Percentiles rank a stretch among this genome's conserved stretches.
Evolutionary conservation across 1,140 invertebrate genomes (phyloP).

Genomic region (Polypedilum vanderplanki): DNA sequence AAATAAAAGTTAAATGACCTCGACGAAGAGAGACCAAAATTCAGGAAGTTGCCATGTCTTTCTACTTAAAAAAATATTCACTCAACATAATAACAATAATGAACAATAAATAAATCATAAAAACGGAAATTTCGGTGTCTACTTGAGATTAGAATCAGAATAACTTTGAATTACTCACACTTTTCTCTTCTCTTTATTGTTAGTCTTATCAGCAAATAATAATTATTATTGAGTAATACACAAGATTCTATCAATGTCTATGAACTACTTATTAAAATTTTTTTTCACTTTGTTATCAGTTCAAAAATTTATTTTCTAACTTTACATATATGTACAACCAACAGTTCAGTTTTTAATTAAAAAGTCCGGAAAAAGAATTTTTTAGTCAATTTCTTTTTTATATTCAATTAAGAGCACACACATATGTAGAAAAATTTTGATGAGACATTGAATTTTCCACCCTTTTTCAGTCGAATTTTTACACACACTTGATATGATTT

Average conservation of each 20-base stretch:
- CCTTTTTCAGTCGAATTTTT: neutral
- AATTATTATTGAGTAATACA: neutral
- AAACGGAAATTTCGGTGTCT: neutral
- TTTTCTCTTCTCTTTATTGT: neutral
- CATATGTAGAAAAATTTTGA: neutral
- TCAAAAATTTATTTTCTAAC: no score
- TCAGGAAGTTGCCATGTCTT: constrained; percentile 23
- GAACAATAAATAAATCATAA: neutral
- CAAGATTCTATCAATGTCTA: neutral
- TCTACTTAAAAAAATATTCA: neutral
- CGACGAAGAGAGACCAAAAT: constrained; percentile 1
- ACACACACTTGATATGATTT: constrained; percentile 1
- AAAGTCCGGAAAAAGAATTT: no score
- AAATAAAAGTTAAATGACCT: constrained; percentile 25
- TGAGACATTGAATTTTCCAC: neutral
- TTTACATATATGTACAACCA: no score
- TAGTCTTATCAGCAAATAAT: neutral
- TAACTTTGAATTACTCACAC: neutral
- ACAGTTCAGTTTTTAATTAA: no score
- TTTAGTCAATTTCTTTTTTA: no score
- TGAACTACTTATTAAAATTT: no score
- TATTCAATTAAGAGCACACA: no score
- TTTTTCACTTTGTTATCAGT: no score
- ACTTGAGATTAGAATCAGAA: neutral
- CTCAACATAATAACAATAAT: neutral